phyloP scores from a whole-genome alignment of 2,113 vertebrate genomes.

The Sebastes fasciatus region DNA sequence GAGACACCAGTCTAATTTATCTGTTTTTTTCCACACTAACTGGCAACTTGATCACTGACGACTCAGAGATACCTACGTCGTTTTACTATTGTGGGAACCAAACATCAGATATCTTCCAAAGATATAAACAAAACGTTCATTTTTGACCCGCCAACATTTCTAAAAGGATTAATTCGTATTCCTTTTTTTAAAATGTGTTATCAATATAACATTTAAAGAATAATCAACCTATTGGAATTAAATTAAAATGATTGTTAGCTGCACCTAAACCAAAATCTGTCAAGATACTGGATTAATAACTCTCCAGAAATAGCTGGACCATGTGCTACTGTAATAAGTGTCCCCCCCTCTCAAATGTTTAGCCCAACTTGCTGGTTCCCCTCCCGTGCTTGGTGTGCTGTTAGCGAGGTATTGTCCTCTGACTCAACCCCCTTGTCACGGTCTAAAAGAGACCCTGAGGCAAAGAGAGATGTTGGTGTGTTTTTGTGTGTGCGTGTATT shows the following conservation, averaged over 20 bases:
- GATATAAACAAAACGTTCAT: too few relatives aligned
- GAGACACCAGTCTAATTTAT: too few relatives aligned
- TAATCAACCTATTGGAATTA: not conserved
- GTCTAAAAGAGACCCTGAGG: constrained; percentile 52
- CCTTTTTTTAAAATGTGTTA: too few relatives aligned
- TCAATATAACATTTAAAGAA: too few relatives aligned
- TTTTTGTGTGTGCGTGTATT: constrained; percentile 14
- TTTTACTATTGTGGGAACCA: too few relatives aligned
- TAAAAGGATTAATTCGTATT: too few relatives aligned
- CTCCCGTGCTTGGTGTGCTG: constrained; percentile 15
- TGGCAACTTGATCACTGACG: too few relatives aligned
- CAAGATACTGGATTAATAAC: not conserved
- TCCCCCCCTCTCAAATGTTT: constrained; percentile 1
- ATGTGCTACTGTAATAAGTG: constrained; percentile 6
- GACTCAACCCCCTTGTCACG: constrained; percentile 43
- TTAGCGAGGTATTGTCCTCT: constrained; percentile 48
- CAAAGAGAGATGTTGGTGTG: constrained; percentile 11
- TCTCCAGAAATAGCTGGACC: not conserved
- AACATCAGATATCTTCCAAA: too few relatives aligned
- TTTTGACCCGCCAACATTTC: too few relatives aligned
- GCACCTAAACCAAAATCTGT: not conserved
- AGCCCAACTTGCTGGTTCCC: constrained; percentile 16
- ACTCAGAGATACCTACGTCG: too few relatives aligned
- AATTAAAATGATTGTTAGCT: not conserved
- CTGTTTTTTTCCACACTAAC: too few relatives aligned